These are phyloP conservation scores for Xestia rhomboidea DNA, from an alignment of 2,888 invertebrate species.

Conservation along the genomic window DNA sequence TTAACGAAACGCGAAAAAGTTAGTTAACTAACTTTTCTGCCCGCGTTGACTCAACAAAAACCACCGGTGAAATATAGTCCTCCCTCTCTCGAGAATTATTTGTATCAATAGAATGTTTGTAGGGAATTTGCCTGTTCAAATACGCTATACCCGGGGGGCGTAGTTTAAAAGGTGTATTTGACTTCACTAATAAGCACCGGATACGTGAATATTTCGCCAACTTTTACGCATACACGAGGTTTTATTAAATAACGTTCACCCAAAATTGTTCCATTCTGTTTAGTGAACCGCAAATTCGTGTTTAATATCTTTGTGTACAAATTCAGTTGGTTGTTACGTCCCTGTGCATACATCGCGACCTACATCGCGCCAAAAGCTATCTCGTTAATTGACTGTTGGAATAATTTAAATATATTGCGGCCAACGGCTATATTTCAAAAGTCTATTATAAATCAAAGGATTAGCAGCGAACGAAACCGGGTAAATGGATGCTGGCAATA, in stretches of 20 bases:
- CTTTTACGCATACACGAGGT: constrained; percentile 75
- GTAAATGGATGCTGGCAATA: constrained; percentile 88
- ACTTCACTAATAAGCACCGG: constrained; percentile 88
- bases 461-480: constrained; percentile 82
- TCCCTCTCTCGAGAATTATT: constrained; percentile 83
- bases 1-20: constrained; percentile 88
- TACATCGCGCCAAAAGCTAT: constrained; percentile 84
- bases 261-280: constrained; percentile 68
- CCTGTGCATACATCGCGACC: constrained; percentile 75
- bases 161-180: constrained; percentile 89
- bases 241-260: constrained; percentile 68
- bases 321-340: constrained; percentile 69
- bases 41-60: constrained; percentile 78
- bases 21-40: constrained; percentile 82
- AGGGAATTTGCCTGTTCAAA: constrained; percentile 83
- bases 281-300: constrained; percentile 67
- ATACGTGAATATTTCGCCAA: constrained; percentile 69
- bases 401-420: constrained; percentile 90
- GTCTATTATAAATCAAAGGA: constrained; percentile 90
- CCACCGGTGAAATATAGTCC: constrained; percentile 85
- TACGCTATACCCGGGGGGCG: constrained; percentile 78
- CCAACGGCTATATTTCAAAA: constrained; percentile 86
- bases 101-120: constrained; percentile 89
- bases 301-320: constrained; percentile 71
- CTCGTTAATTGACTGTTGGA: constrained; percentile 89